A percentile compares a stretch with the other conserved stretches of the same genome.
phyloP scores from a whole-genome alignment of 2,113 vertebrate species.

The Indicator maculatus region DNA sequence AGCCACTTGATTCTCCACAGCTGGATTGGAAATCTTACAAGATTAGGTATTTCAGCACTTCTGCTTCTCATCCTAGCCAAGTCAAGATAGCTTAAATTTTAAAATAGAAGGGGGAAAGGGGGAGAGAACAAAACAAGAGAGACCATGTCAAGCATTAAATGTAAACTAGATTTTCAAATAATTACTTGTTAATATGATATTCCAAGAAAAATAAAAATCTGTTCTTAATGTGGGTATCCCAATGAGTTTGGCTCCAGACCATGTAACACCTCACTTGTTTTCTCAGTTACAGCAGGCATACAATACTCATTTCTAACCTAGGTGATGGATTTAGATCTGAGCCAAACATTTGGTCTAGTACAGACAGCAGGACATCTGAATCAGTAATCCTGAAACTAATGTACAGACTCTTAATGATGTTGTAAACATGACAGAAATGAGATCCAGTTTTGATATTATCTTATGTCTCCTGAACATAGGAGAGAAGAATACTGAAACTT shows the following conservation, averaged over 20 bases:
- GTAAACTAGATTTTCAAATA: background rate
- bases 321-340: background rate
- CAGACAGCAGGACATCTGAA: background rate
- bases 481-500: background rate
- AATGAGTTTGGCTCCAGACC: background rate
- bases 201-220: background rate
- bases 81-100: background rate
- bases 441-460: background rate
- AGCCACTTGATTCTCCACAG: conserved; percentile 53
- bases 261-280: background rate
- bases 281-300: background rate
- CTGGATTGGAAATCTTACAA: conserved; percentile 49
- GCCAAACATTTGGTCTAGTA: background rate
- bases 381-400: background rate
- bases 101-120: background rate
- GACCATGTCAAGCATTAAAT: background rate
- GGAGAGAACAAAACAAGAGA: rapidly evolving
- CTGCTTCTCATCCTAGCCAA: conserved; percentile 8
- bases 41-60: conserved; percentile 44
- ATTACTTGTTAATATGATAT: background rate
- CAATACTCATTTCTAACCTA: background rate
- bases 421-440: background rate
- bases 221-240: background rate
- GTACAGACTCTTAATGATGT: background rate
- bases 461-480: background rate